Conservation (phyloP, 2,113 vertebrate species). For the Siniperca chuatsi region DNA sequence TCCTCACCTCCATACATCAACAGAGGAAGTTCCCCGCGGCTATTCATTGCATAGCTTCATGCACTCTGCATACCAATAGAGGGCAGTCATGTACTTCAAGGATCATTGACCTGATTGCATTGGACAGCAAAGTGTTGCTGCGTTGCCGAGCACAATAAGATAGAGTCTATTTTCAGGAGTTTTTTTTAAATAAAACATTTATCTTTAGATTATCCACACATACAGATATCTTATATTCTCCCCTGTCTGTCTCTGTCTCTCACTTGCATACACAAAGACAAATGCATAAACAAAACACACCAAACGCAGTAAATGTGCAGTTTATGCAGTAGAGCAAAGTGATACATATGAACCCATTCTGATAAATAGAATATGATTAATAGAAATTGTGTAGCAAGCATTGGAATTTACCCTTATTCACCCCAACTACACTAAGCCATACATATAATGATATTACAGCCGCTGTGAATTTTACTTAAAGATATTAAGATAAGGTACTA, state of each 20-base stretch:
- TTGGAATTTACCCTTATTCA: background rate
- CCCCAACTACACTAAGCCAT: background rate
- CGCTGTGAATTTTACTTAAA: background rate
- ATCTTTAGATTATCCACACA: background rate
- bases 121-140: background rate
- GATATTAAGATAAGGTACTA: background rate
- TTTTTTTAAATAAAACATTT: background rate
- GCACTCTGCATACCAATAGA: conserved; percentile 63
- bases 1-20: background rate
- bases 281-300: background rate
- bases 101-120: background rate
- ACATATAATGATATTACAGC: background rate
- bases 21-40: background rate
- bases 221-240: background rate
- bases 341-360: background rate
- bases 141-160: too few species aligned
- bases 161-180: background rate
- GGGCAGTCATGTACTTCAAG: conserved; percentile 55
- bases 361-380: background rate
- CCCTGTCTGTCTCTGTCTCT: background rate
- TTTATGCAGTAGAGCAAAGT: background rate
- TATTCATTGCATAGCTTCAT: background rate
- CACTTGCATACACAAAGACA: background rate
- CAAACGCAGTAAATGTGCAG: background rate
- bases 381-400: background rate